phyloP scores from a whole-genome alignment of 1,140 invertebrate species.

The Hypothenemus hampei region DNA sequence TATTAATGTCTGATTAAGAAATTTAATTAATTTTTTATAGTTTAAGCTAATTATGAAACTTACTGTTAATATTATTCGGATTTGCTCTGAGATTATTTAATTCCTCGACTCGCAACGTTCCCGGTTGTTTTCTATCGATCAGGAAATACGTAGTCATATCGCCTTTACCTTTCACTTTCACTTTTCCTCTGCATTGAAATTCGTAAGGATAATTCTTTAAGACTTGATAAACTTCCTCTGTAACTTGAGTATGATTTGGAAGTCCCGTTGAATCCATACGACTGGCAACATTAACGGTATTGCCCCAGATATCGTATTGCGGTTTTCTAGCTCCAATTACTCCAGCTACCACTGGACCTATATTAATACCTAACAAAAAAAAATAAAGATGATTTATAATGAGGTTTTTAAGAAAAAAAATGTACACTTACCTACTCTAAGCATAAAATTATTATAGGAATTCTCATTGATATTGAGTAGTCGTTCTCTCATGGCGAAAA shows the following conservation, averaged over 20 bases:
- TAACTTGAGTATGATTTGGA: slow-evolving; percentile 80
- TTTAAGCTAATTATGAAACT: neutral
- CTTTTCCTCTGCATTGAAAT: slow-evolving; percentile 76
- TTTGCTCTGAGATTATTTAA: slow-evolving; percentile 42
- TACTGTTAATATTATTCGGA: slow-evolving; percentile 23
- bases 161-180: slow-evolving; percentile 90
- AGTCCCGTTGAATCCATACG: slow-evolving; percentile 83
- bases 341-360: slow-evolving; percentile 89
- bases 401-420: neutral
- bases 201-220: slow-evolving; percentile 68
- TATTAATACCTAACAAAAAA: slow-evolving; percentile 68
- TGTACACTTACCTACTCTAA: slow-evolving; percentile 69
- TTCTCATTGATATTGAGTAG: slow-evolving; percentile 89
- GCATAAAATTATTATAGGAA: slow-evolving; percentile 94
- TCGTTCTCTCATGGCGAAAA: slow-evolving; percentile 83
- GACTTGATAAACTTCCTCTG: slow-evolving; percentile 74
- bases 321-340: slow-evolving; percentile 92
- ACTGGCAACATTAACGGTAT: slow-evolving; percentile 91
- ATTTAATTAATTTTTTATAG: neutral
- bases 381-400: neutral
- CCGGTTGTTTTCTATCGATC: slow-evolving; percentile 60
- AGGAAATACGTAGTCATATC: slow-evolving; percentile 92
- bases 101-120: slow-evolving; percentile 54
- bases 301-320: slow-evolving; percentile 96
- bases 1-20: slow-evolving; percentile 40